Evolutionary conservation across 2,113 vertebrate species (phyloP).

Genomic region (Bungarus multicinctus): DNA sequence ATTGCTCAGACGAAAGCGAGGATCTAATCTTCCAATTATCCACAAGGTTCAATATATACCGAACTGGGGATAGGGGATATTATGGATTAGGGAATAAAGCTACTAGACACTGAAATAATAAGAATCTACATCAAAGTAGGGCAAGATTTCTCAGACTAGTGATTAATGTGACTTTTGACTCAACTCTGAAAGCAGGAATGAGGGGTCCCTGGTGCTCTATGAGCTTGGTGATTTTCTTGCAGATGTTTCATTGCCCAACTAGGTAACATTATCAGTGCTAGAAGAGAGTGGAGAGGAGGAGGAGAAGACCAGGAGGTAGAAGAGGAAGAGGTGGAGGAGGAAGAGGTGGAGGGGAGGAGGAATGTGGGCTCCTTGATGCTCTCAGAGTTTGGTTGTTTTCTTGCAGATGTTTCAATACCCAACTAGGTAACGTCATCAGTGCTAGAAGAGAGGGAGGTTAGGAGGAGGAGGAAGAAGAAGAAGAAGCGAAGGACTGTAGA

Average conservation of each 20-base stretch:
- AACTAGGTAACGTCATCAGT: too few relatives aligned
- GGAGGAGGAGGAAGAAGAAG: too few relatives aligned
- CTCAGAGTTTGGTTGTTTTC: too few relatives aligned
- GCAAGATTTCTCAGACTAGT: neutral
- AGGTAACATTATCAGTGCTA: neutral
- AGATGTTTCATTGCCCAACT: too few relatives aligned
- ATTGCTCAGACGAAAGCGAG: neutral
- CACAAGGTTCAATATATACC: constrained; percentile 39
- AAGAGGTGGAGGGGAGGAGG: too few relatives aligned
- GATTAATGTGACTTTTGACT: neutral
- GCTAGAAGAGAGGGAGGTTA: too few relatives aligned
- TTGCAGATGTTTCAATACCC: too few relatives aligned
- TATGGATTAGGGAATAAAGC: constrained; percentile 1
- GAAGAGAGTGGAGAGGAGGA: too few relatives aligned
- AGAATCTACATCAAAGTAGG: neutral
- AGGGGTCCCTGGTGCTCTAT: neutral
- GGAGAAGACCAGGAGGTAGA: too few relatives aligned
- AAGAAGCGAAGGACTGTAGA: too few relatives aligned
- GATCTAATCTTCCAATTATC: constrained; percentile 41
- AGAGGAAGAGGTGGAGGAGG: too few relatives aligned
- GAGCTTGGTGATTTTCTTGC: neutral
- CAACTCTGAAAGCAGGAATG: neutral
- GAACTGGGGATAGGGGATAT: neutral
- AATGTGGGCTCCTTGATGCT: too few relatives aligned
- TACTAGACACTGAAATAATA: neutral